A percentile compares a stretch with the other conserved stretches of the same genome.
phyloP scores from a whole-genome alignment of 2,888 invertebrate genomes.

The Acanthosepion lycidas region DNA sequence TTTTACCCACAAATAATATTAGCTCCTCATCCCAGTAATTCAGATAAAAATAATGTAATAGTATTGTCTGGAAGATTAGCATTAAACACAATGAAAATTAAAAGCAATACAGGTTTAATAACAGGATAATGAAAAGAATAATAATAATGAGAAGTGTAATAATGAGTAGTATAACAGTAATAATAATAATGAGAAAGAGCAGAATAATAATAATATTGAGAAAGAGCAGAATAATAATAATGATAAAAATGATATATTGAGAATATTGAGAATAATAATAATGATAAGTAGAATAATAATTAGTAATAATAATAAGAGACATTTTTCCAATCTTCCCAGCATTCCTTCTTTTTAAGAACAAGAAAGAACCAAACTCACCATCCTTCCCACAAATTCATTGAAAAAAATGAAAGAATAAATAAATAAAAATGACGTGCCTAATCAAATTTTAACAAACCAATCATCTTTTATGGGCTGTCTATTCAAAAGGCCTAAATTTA shows the following conservation, averaged over 20 bases:
- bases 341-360: not conserved
- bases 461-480: not conserved
- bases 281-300: not conserved
- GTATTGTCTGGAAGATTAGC: too few species aligned
- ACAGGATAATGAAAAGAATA: too few species aligned
- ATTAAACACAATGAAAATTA: too few species aligned
- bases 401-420: not conserved
- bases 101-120: too few species aligned
- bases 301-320: not conserved
- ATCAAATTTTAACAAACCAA: conserved; percentile 33
- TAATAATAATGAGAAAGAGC: not conserved
- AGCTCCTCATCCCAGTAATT: too few species aligned
- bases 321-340: not conserved
- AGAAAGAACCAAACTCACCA: not conserved
- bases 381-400: not conserved
- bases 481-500: conserved; percentile 33
- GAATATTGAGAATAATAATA: not conserved
- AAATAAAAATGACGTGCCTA: not conserved
- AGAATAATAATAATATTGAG: too few species aligned
- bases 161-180: too few species aligned
- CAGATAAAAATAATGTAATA: too few species aligned
- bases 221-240: not conserved
- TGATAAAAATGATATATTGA: not conserved
- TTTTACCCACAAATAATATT: too few species aligned
- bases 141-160: too few species aligned